Percentiles rank a stretch among this genome's conserved stretches.
Conservation (phyloP, 2,797 vertebrate genomes). For the Enteromius mattozi region DNA sequence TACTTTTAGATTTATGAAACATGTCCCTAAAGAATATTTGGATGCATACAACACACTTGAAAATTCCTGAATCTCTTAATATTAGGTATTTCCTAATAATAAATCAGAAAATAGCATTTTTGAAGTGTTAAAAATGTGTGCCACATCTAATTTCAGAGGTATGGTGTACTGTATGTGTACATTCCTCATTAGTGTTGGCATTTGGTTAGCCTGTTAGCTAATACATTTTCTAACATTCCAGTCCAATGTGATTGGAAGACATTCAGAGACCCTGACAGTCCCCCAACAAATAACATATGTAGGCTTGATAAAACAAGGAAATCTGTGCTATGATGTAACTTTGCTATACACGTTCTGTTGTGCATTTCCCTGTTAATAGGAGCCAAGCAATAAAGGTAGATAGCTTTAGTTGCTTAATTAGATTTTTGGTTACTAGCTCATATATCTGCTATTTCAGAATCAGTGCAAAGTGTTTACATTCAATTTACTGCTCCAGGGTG, state of each 20-base stretch:
- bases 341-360: background rate
- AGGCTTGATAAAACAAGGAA: background rate
- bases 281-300: background rate
- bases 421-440: background rate
- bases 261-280: background rate
- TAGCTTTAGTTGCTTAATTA: constrained; percentile 14
- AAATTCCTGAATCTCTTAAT: background rate
- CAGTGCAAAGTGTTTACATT: constrained; percentile 1
- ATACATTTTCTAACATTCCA: background rate
- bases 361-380: background rate
- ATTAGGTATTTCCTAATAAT: background rate
- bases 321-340: background rate
- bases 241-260: background rate
- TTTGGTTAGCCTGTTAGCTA: background rate
- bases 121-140: background rate
- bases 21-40: background rate
- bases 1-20: background rate
- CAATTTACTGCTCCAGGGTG: background rate
- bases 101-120: background rate
- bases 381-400: background rate
- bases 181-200: background rate
- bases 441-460: constrained; percentile 1
- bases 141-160: background rate
- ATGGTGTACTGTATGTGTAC: background rate
- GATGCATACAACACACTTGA: background rate